Conservation (phyloP, 2,113 vertebrate genomes). For the Dascyllus trimaculatus region DNA sequence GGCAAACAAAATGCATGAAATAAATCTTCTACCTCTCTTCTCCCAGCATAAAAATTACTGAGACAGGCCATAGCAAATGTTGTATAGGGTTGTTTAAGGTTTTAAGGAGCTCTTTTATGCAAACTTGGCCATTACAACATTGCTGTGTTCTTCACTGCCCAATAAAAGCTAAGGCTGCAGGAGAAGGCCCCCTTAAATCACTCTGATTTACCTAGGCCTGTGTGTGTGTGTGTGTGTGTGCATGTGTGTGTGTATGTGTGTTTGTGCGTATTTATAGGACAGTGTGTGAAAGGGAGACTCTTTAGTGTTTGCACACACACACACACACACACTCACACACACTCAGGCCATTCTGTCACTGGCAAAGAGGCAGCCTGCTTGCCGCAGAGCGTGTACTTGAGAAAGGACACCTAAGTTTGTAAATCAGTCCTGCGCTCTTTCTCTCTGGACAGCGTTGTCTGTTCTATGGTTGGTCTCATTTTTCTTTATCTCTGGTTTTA, state of each 20-base stretch:
- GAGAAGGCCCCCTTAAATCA: constrained; percentile 75
- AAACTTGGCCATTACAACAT: constrained; percentile 74
- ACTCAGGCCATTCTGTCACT: constrained; percentile 47
- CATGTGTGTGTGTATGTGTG: constrained; percentile 40
- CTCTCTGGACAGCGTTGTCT: constrained; percentile 24
- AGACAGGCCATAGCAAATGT: constrained; percentile 29
- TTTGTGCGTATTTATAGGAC: constrained; percentile 60
- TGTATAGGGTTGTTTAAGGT: constrained; percentile 33
- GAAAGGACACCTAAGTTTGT: constrained; percentile 79
- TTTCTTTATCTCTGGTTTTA: constrained; percentile 53
- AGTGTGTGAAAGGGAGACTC: constrained; percentile 42
- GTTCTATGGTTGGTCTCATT: constrained; percentile 33
- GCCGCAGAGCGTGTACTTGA: constrained; percentile 77
- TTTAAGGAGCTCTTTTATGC: constrained; percentile 75
- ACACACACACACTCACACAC: constrained; percentile 28
- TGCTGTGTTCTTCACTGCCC: constrained; percentile 77
- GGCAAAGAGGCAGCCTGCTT: constrained; percentile 55
- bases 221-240: constrained; percentile 36
- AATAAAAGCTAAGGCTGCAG: constrained; percentile 77
- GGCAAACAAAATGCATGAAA: constrained; percentile 28
- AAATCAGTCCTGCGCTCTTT: constrained; percentile 60
- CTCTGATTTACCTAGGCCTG: constrained; percentile 72
- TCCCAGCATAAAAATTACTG: constrained; percentile 31
- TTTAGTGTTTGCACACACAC: constrained; percentile 52
- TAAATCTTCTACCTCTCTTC: constrained; percentile 34